Conservation (phyloP, 1,140 invertebrate species). For the Drosophila pseudoobscura region DNA sequence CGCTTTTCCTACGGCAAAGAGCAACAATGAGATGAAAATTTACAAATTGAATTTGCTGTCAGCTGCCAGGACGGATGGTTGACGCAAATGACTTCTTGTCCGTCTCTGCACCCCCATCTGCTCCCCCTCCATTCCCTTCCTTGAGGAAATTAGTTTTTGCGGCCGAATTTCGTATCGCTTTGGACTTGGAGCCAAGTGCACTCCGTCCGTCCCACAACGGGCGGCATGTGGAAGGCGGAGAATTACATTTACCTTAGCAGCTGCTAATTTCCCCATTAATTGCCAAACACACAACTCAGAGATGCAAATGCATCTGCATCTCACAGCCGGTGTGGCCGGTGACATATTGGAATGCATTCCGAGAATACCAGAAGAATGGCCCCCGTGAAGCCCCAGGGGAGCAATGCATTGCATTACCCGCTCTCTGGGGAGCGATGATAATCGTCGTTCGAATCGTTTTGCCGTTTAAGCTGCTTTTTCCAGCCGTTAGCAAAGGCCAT, state of each 20-base stretch:
- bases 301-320: constrained; percentile 25
- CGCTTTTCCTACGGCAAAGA: constrained; percentile 19
- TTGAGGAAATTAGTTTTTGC: constrained; percentile 62
- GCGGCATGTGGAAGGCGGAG: constrained; percentile 14
- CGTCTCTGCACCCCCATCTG: background rate
- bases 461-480: too few species aligned
- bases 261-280: constrained; percentile 55
- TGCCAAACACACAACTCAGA: constrained; percentile 10
- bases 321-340: constrained; percentile 27
- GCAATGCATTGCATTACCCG: too few species aligned
- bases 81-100: constrained; percentile 74
- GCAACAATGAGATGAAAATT: constrained; percentile 60
- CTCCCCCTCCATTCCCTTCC: background rate
- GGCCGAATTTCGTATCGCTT: constrained; percentile 48
- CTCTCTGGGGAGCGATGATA: too few species aligned
- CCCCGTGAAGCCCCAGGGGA: too few species aligned
- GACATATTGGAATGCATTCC: constrained; percentile 44
- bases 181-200: constrained; percentile 55
- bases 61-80: constrained; percentile 74
- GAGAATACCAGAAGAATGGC: too few species aligned
- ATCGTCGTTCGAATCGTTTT: too few species aligned
- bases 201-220: background rate
- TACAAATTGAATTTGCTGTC: constrained; percentile 79
- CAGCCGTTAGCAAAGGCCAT: too few species aligned
- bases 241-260: constrained; percentile 45